Conservation (phyloP, 2,888 invertebrate species). For the Heliconius erato region DNA sequence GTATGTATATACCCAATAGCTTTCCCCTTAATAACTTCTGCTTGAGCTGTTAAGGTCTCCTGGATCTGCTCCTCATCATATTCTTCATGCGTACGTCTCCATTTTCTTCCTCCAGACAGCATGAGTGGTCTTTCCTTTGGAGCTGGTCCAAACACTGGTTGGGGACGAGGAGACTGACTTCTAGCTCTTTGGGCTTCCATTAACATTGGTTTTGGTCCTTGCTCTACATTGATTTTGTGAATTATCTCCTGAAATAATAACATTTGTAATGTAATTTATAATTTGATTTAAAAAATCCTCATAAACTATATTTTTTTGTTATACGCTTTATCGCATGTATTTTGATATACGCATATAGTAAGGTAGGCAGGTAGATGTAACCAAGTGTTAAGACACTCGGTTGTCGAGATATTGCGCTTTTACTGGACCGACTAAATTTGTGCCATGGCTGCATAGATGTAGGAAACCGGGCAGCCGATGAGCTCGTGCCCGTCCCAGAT, state of each 20-base stretch:
- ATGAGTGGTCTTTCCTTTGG: conserved; percentile 90
- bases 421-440: too few species aligned
- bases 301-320: too few species aligned
- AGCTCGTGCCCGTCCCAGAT: too few species aligned
- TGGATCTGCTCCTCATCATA: conserved; percentile 96
- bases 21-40: conserved; percentile 93
- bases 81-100: conserved; percentile 93
- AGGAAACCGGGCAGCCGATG: too few species aligned
- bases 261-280: background rate
- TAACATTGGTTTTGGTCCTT: conserved; percentile 61
- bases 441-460: too few species aligned
- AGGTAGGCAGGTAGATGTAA: too few species aligned
- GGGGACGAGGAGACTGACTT: conserved; percentile 22
- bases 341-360: too few species aligned
- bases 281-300: background rate
- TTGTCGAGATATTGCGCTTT: too few species aligned
- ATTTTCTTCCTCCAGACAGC: conserved; percentile 91
- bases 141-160: conserved; percentile 84
- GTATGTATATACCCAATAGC: conserved; percentile 90
- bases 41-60: conserved; percentile 93
- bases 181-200: conserved; percentile 1
- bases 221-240: conserved; percentile 80
- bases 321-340: too few species aligned
- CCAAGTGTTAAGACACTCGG: too few species aligned
- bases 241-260: conserved; percentile 60